phyloP scores from a whole-genome alignment of 1,140 invertebrate species.

The Chironomus striatipennis region DNA sequence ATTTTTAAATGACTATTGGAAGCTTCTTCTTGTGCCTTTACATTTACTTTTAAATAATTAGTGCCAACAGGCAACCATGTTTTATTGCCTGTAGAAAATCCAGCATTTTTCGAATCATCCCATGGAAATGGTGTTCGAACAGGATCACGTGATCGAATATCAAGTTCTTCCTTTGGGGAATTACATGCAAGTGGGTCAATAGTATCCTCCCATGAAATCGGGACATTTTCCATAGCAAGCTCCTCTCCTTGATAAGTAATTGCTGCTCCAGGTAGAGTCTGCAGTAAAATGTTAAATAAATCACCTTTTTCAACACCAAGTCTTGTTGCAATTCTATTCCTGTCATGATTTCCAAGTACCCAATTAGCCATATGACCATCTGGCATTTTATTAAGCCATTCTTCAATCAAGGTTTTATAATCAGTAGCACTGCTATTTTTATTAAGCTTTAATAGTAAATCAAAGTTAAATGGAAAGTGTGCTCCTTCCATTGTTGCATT shows the following conservation, averaged over 20 bases:
- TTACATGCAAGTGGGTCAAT: constrained; percentile 32
- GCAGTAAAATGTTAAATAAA: constrained; percentile 50
- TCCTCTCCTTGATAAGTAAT: constrained; percentile 41
- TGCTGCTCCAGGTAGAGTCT: constrained; percentile 55
- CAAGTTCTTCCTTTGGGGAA: constrained; percentile 32
- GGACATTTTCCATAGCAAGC: constrained; percentile 30
- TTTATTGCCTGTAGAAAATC: constrained; percentile 42
- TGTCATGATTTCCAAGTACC: constrained; percentile 63
- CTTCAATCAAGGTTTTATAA: constrained; percentile 44
- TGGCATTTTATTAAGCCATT: constrained; percentile 50
- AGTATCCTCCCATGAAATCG: constrained; percentile 30
- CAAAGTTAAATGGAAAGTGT: constrained; percentile 58
- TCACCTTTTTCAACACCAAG: constrained; percentile 55
- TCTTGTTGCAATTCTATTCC: constrained; percentile 52
- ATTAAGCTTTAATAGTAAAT: constrained; percentile 43
- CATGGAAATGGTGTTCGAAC: constrained; percentile 54
- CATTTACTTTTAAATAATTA: constrained; percentile 48
- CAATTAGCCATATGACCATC: constrained; percentile 45
- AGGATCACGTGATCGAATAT: constrained; percentile 43
- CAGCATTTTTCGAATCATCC: constrained; percentile 47
- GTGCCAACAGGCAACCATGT: constrained; percentile 57
- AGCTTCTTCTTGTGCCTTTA: constrained; percentile 37
- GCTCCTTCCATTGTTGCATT: constrained; percentile 46
- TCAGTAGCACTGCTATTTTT: constrained; percentile 46
- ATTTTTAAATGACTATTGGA: constrained; percentile 44